Percentiles rank a stretch among this genome's conserved stretches.
Evolutionary conservation across 2,113 vertebrate species (phyloP).

Genomic region (Eulemur macaco): DNA sequence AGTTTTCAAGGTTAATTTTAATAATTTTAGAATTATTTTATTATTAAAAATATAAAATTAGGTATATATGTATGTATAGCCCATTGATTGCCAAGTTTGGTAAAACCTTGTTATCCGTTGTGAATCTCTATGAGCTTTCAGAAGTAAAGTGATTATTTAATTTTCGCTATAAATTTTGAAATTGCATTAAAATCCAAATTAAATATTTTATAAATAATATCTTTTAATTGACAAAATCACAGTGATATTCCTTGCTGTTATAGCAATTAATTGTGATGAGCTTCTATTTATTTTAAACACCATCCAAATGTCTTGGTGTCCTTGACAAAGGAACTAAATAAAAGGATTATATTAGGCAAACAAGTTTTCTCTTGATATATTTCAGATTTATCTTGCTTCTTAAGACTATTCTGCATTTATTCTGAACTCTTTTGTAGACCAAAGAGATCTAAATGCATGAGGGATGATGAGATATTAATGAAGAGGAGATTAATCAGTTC

Average conservation of each 20-base stretch:
- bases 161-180: not conserved
- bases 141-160: not conserved
- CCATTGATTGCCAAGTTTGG: not conserved
- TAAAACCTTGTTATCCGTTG: not conserved
- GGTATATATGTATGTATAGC: not conserved
- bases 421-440: not conserved
- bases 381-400: not conserved
- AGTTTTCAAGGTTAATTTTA: not conserved
- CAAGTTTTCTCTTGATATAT: not conserved
- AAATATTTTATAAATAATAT: not conserved
- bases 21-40: not conserved
- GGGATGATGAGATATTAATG: not conserved
- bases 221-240: not conserved
- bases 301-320: not conserved
- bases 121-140: not conserved
- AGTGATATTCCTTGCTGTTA: not conserved
- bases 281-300: not conserved
- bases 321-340: not conserved
- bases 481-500: not conserved
- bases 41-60: slow-evolving; percentile 8
- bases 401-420: not conserved
- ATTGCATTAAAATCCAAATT: slow-evolving; percentile 7
- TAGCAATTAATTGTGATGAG: not conserved
- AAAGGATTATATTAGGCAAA: not conserved
- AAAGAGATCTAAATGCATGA: not conserved